phyloP scores from a whole-genome alignment of 1,140 invertebrate genomes.

The Rhagoletis zephyria region DNA sequence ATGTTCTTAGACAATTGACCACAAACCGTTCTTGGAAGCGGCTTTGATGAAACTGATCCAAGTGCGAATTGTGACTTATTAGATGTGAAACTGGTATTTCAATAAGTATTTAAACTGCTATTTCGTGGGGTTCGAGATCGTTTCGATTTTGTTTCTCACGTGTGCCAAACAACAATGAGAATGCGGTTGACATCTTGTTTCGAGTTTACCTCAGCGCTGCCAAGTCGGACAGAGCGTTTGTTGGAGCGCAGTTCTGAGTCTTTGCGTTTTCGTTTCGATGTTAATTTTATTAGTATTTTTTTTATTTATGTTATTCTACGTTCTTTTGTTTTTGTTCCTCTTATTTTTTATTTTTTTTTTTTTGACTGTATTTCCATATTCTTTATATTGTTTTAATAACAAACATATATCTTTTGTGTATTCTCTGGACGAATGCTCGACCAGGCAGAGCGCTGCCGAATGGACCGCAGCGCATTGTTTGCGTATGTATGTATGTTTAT shows the following conservation, averaged over 20 bases:
- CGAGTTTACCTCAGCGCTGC: constrained; percentile 39
- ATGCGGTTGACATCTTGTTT: constrained; percentile 43
- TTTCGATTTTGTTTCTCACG: constrained; percentile 53
- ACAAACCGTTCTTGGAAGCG: constrained; percentile 72
- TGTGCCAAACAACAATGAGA: constrained; percentile 54
- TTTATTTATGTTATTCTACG: constrained; percentile 16
- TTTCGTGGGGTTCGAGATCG: constrained; percentile 33
- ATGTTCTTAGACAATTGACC: constrained; percentile 56
- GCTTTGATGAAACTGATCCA: constrained; percentile 71
- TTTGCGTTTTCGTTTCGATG: constrained; percentile 14
- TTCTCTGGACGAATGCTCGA: too few species aligned
- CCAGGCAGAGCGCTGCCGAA: too few species aligned
- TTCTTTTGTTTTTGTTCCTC: constrained; percentile 33
- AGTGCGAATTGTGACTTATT: constrained; percentile 66
- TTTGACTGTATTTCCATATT: constrained; percentile 36
- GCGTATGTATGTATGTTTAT: too few species aligned
- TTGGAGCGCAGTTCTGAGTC: background rate
- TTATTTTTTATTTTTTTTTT: background rate
- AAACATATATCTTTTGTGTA: too few species aligned
- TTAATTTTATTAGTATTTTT: constrained; percentile 28
- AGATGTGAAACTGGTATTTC: constrained; percentile 56
- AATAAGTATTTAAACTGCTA: constrained; percentile 45
- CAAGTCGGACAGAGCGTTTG: constrained; percentile 1
- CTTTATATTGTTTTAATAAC: constrained; percentile 43
- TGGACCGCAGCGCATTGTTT: too few species aligned